These are phyloP conservation scores for Parapristionchus giblindavisi DNA, from an alignment of 2,888 invertebrate genomes.

Conservation along the genomic window DNA sequence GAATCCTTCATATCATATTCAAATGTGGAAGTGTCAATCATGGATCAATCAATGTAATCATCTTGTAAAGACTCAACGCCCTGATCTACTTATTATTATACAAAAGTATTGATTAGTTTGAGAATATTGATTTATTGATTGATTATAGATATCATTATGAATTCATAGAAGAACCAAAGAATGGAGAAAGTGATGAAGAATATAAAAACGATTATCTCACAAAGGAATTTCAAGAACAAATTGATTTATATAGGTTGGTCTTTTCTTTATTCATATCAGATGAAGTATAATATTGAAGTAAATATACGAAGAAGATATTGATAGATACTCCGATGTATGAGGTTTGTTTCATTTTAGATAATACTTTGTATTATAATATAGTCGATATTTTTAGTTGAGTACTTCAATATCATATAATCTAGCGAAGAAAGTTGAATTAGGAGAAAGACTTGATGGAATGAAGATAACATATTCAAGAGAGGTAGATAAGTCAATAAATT, in stretches of 20 bases:
- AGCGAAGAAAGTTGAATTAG: background rate
- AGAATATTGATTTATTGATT: background rate
- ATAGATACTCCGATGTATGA: conserved; percentile 21
- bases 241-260: conserved; percentile 9
- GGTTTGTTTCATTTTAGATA: too few relatives aligned
- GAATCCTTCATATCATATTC: background rate
- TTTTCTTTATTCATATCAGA: too few relatives aligned
- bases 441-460: background rate
- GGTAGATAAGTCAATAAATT: background rate
- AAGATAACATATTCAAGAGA: background rate
- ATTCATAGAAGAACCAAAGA: conserved; percentile 1
- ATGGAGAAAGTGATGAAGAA: background rate
- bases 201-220: conserved; percentile 10
- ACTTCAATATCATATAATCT: background rate
- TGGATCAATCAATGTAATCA: conserved; percentile 7
- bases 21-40: conserved; percentile 10
- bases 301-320: background rate
- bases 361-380: too few relatives aligned
- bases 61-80: conserved; percentile 6
- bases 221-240: background rate
- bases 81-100: conserved; percentile 8
- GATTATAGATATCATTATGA: background rate
- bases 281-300: background rate
- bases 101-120: background rate
- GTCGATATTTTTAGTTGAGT: too few relatives aligned